Base-by-base conservation (phyloP, 37 sponge, comb jelly and placozoan genomes). In the Geodia barretti region DNA sequence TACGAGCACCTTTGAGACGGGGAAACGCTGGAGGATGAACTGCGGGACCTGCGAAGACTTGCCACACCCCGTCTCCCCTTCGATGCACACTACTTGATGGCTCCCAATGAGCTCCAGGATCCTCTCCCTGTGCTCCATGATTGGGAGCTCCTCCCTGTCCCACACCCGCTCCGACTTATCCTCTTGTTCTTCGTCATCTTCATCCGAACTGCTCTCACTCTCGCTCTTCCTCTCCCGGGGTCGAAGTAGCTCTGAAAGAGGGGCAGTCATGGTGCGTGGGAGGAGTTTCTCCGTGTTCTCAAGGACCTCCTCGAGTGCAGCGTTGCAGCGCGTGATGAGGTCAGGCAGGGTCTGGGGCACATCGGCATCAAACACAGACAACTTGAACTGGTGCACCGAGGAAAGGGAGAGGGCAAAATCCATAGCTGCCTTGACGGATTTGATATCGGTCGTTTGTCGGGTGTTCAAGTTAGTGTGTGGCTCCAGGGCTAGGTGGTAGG, bases 11-110 rank as follows among this genome's bases (percentile, higher is more conserved):
- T 47, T 47, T 47, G 54, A 47, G 54, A 17, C 54, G 7, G 7
- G 54, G 14, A 75, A 68, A 7, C 14, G 54, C 54, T 47, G 7
- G 11, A 47, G 14, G 47, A 92, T 88, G 73, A 88, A 92, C 86
- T 88, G 93, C 31, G 93, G 89, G 1, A 92, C 71, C 64, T 84
- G 75, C 14, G 89, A 87, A 11, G 93, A 92, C 75, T 92, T 92
- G 1, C 93, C 93, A 76, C 93, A 87, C 0, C 93, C 93, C 60
- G 93, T 88, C 47, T 92, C 84, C 5, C 93, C 93, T 17, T 82
- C 86, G 66, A 92, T 88, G 64, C 84, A 79, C 39, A 85, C 60
- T 36, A 92, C 86, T 1, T 40, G 60, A 63, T 92, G 83, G 17
- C 47, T 37, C 26, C 23, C n/a, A n/a, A 92, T 65, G 21, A 78